Conservation (phyloP, 2,113 vertebrate genomes). For the Pavo muticus region DNA sequence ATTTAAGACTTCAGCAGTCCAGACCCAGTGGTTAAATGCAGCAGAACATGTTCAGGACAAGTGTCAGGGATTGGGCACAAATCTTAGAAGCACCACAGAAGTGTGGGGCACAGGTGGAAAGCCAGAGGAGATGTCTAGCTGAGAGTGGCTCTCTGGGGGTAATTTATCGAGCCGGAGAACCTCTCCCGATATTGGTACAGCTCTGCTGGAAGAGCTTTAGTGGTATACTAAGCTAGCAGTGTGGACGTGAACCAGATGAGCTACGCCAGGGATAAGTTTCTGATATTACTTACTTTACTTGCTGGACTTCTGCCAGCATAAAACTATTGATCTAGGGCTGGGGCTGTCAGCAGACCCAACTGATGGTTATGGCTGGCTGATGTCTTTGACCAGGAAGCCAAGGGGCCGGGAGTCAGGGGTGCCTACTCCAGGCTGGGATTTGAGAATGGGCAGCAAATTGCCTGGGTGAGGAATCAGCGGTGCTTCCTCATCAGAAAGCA, state of each 20-base stretch:
- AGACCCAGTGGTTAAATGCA: neutral
- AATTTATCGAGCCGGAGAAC: neutral
- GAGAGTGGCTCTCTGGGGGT: neutral
- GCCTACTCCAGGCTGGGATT: neutral
- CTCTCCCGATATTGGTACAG: neutral
- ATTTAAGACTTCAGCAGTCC: neutral
- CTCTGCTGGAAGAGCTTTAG: neutral
- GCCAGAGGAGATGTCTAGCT: neutral
- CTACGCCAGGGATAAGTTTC: neutral
- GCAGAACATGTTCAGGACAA: neutral
- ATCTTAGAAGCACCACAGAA: neutral
- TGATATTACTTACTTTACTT: neutral
- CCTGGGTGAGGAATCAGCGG: accelerated
- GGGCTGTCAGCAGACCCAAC: neutral
- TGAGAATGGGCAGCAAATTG: neutral
- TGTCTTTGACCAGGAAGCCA: neutral
- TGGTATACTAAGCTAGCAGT: neutral
- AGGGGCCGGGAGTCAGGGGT: neutral
- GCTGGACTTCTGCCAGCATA: neutral
- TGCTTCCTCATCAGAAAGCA: neutral
- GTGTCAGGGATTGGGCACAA: neutral
- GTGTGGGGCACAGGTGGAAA: neutral
- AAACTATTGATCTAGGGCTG: neutral
- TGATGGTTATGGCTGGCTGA: neutral
- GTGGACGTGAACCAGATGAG: neutral